A percentile compares a stretch with the other conserved stretches of the same genome.
Evolutionary conservation across 1,140 invertebrate species (phyloP).

Genomic region (Eurosta solidaginis): DNA sequence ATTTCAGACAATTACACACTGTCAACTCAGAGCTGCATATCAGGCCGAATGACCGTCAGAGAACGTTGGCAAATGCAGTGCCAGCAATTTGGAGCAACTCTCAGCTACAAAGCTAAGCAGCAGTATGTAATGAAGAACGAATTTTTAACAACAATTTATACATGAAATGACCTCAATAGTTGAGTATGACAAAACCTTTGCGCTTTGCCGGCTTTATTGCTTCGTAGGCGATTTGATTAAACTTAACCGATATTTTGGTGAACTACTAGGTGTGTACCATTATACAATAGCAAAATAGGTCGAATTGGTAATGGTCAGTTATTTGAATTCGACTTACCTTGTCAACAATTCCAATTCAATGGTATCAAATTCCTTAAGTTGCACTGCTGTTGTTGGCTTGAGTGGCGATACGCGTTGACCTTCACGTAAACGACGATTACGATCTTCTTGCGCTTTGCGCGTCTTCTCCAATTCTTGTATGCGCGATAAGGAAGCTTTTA

Average conservation of each 20-base stretch:
- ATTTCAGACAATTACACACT: conserved; percentile 9
- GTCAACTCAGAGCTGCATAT: background rate
- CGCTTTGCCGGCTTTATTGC: conserved; percentile 51
- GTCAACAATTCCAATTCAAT: conserved; percentile 74
- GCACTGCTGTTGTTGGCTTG: conserved; percentile 58
- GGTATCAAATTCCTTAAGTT: conserved; percentile 71
- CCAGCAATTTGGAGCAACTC: conserved; percentile 31
- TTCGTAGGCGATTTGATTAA: conserved; percentile 29
- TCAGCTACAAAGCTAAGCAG: background rate
- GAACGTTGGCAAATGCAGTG: conserved; percentile 2
- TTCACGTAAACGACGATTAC: conserved; percentile 48
- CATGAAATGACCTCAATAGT: conserved; percentile 47
- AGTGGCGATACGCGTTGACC: conserved; percentile 60
- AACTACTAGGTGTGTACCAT: background rate
- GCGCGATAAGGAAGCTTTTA: conserved; percentile 67
- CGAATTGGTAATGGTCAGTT: background rate
- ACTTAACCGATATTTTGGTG: background rate
- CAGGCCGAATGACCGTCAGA: conserved; percentile 5
- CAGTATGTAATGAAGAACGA: background rate
- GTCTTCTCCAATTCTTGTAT: conserved; percentile 61
- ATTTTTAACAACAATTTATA: background rate
- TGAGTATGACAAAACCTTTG: conserved; percentile 35
- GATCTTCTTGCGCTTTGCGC: conserved; percentile 54
- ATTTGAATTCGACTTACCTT: conserved; percentile 63
- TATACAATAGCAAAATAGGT: conserved; percentile 6